These are phyloP conservation scores for Caenorhabditis japonica DNA, from an alignment of 2,888 invertebrate species.

Conservation along the genomic window DNA sequence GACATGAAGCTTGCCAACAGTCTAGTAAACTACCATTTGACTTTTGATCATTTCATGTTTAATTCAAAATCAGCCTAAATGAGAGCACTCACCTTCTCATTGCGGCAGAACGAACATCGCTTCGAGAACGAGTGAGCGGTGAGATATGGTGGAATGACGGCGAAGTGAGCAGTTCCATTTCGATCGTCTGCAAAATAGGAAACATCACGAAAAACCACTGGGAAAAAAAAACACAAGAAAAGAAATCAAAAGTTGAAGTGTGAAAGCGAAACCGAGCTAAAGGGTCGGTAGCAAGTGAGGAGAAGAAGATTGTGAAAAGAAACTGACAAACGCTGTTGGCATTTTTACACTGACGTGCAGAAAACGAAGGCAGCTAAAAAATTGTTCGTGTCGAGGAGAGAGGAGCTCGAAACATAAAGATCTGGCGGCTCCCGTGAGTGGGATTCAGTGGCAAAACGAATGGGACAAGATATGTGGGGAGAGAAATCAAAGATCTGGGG, in stretches of 20 bases:
- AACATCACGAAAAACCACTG: no score
- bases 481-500: conserved; percentile 23
- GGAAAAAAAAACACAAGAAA: background rate
- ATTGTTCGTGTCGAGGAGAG: conserved; percentile 38
- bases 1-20: conserved; percentile 4
- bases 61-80: background rate
- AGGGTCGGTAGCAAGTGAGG: background rate
- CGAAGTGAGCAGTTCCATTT: conserved; percentile 64
- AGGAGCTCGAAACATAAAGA: conserved; percentile 40
- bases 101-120: conserved; percentile 62
- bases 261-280: no score
- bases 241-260: conserved; percentile 11
- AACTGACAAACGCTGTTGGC: conserved; percentile 48
- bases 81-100: conserved; percentile 56
- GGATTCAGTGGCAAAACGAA: conserved; percentile 8
- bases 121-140: conserved; percentile 69
- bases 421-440: conserved; percentile 28
- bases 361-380: conserved; percentile 39
- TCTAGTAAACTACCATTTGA: background rate
- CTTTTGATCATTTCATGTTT: conserved; percentile 19
- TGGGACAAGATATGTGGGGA: conserved; percentile 5
- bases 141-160: conserved; percentile 75
- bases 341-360: conserved; percentile 49
- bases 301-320: conserved; percentile 40
- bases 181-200: conserved; percentile 48